Conservation (phyloP, 2,113 vertebrate genomes). For the Ictidomys tridecemlineatus region DNA sequence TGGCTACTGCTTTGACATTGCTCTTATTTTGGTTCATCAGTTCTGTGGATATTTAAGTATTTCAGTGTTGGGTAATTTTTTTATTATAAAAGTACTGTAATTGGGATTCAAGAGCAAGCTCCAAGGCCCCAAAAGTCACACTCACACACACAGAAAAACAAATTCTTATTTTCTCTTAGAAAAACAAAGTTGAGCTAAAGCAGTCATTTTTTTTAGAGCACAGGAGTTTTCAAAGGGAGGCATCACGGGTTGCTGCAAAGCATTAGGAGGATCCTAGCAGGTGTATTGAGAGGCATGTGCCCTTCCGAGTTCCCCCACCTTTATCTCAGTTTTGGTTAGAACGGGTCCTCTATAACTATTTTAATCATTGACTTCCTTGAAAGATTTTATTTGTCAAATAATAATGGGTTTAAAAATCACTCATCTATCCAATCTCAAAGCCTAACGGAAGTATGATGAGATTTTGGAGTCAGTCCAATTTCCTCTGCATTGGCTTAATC, state of each 20-base stretch:
- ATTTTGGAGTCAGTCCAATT: not conserved
- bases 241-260: fast-evolving
- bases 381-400: not conserved
- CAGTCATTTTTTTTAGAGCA: not conserved
- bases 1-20: not conserved
- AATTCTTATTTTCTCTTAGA: not conserved
- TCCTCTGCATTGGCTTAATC: not conserved
- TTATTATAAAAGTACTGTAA: not conserved
- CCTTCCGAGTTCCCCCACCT: no score
- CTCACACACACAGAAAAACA: not conserved
- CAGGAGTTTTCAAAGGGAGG: not conserved
- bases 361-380: not conserved
- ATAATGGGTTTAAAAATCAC: not conserved
- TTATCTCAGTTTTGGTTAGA: not conserved
- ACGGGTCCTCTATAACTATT: not conserved
- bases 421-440: not conserved
- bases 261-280: not conserved
- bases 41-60: not conserved
- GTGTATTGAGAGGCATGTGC: not conserved
- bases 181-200: not conserved
- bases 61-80: not conserved
- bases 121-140: not conserved
- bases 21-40: not conserved
- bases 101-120: not conserved
- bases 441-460: not conserved